Conservation (phyloP, 2,797 vertebrate genomes). For the Squalus acanthias region DNA sequence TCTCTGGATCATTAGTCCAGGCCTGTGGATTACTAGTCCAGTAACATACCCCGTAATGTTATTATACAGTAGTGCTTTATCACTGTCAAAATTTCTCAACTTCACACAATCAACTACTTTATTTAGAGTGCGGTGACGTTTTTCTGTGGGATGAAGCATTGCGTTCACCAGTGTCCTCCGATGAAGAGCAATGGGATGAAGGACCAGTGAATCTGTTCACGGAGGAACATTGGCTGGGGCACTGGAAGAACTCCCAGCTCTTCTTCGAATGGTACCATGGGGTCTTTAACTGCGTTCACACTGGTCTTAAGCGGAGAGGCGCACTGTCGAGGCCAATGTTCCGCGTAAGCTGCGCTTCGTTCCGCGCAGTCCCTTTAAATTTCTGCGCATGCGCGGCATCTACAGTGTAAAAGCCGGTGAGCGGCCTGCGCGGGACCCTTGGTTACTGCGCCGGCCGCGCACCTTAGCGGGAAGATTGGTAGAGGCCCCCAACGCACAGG, state of each 20-base stretch:
- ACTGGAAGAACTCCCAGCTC: background rate
- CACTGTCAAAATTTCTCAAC: background rate
- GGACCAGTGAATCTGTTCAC: background rate
- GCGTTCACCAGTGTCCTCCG: background rate
- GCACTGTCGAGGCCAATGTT: background rate
- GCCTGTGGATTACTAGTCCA: too few species aligned
- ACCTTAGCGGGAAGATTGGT: too few species aligned
- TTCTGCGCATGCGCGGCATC: too few species aligned
- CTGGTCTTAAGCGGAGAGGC: background rate
- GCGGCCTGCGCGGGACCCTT: too few species aligned
- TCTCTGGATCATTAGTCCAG: too few species aligned
- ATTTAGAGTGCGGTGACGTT: background rate
- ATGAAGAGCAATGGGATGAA: background rate
- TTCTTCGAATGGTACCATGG: background rate
- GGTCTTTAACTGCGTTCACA: background rate
- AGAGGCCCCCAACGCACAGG: background rate
- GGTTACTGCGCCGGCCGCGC: too few species aligned
- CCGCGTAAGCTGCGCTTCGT: too few species aligned
- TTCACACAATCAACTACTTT: background rate
- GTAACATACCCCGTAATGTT: background rate
- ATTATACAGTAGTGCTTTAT: too few species aligned
- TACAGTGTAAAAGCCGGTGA: too few species aligned
- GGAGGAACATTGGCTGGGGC: background rate
- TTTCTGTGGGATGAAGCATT: background rate
- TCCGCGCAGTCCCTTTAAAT: too few species aligned